Base-by-base conservation (phyloP, 2,113 vertebrate species). In the Lonchura striata region DNA sequence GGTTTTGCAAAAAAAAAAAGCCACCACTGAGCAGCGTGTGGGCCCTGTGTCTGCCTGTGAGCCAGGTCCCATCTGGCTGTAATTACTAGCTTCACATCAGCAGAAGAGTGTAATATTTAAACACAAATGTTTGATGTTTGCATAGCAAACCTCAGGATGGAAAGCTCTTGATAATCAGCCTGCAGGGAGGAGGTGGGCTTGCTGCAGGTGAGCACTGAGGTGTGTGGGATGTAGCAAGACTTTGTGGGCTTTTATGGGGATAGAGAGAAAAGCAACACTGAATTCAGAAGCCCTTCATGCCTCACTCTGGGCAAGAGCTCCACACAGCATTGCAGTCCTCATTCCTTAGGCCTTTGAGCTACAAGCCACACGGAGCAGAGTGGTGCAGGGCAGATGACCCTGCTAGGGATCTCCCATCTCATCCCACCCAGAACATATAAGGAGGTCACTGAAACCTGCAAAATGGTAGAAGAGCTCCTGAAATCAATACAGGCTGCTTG, bases 21-120 rank as follows among this genome's bases (percentile, higher is more conserved):
- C 68, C 63, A 46, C 83, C 60, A 82, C 69, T 78, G 61, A 92
- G 88, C 93, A 94, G 84, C 13, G 9, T 95, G 93, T 95, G 84
- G 94, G 90, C 93, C 92, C 54, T 10, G 69, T 95, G 91, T 81
- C 95, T 95, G 96, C 96, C 86, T 92, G 71, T 83, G 66, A 95
- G 92, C 90, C 95, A 87, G 80, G 89, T 94, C 95, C 96, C 95
- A 97, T 97, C 96, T 97, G 97, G 95, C 90, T 96, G 81, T 96
- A 96, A 97, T 97, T 97, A 95, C 94, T 86, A 93, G 95, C 94
- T 96, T 94, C 93, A 82, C 96, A 95, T 95, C 95, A 97, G 92
- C 81, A 95, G 79, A 95, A 94, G 82, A 96, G 91, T 86, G 81
- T 82, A 94, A 95, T 96, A 94, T 97, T 97, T 96, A 95, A 97